Conservation (phyloP, 2,888 invertebrate genomes). For the Spodoptera littoralis region DNA sequence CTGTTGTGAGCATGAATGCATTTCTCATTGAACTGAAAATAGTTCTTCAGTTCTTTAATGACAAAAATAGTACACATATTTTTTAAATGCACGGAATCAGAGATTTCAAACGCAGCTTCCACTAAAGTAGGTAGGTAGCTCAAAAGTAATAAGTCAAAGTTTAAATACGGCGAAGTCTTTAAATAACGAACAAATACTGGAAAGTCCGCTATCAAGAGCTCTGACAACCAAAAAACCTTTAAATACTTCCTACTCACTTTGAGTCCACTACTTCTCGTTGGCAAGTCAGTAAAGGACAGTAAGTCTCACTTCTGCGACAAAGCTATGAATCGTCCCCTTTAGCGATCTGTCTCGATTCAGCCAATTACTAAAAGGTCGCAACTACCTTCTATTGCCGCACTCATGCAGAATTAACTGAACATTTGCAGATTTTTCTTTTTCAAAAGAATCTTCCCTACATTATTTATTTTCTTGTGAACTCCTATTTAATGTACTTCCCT, state of each 20-base stretch:
- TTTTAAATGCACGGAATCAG: constrained; percentile 14
- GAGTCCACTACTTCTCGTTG: constrained; percentile 57
- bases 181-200: constrained; percentile 45
- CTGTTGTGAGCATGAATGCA: constrained; percentile 35
- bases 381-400: constrained; percentile 49
- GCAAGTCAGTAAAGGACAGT: constrained; percentile 67
- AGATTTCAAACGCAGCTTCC: constrained; percentile 9
- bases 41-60: constrained; percentile 21
- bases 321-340: constrained; percentile 74
- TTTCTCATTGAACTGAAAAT: constrained; percentile 41
- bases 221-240: constrained; percentile 53
- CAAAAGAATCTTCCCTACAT: constrained; percentile 14
- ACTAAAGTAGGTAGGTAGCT: constrained; percentile 4
- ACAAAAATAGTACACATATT: constrained; percentile 10
- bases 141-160: constrained; percentile 37
- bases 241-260: constrained; percentile 61
- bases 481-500: constrained; percentile 40
- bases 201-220: constrained; percentile 43
- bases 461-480: constrained; percentile 42
- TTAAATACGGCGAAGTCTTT: constrained; percentile 39
- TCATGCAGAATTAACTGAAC: constrained; percentile 35
- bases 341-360: constrained; percentile 65
- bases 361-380: constrained; percentile 68
- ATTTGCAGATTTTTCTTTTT: constrained; percentile 28
- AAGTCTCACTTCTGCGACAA: constrained; percentile 79